Percentiles rank a stretch among this genome's conserved stretches.
phyloP scores from a whole-genome alignment of 2,113 vertebrate species.

The Caracal caracal region DNA sequence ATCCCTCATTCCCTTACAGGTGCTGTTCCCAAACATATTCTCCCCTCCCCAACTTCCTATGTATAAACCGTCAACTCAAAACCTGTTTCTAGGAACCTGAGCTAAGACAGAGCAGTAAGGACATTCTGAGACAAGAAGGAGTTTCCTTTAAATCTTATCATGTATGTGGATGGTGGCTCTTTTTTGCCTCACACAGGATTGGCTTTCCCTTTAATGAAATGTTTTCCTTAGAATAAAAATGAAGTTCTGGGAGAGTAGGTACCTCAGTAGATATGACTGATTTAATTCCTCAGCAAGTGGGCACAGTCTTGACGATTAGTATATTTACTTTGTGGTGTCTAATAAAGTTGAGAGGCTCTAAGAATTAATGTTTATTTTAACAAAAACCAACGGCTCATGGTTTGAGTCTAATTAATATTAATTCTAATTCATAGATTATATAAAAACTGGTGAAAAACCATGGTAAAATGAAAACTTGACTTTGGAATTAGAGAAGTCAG shows the following conservation, averaged over 20 bases:
- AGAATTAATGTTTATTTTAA: constrained; percentile 56
- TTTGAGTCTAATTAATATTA: constrained; percentile 19
- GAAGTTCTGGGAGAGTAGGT: background rate
- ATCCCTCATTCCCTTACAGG: background rate
- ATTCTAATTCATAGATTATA: background rate
- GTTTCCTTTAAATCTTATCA: background rate
- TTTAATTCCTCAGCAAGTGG: constrained; percentile 42
- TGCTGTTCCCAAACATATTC: background rate
- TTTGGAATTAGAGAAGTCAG: background rate
- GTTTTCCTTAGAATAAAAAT: constrained; percentile 34
- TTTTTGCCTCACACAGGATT: background rate
- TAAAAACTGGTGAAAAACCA: background rate
- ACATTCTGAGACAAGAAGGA: constrained; percentile 2
- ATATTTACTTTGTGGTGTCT: constrained; percentile 47
- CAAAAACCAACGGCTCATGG: background rate
- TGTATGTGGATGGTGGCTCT: background rate
- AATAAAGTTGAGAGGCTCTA: constrained; percentile 49
- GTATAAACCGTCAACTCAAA: background rate
- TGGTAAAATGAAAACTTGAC: background rate
- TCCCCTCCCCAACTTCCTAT: accelerated
- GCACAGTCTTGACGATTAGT: background rate
- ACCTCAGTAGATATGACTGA: background rate
- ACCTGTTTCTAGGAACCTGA: background rate
- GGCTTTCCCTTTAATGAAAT: background rate
- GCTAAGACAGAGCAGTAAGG: background rate